Evolutionary conservation across 2,113 vertebrate species (phyloP).

Genomic region (Dascyllus trimaculatus): DNA sequence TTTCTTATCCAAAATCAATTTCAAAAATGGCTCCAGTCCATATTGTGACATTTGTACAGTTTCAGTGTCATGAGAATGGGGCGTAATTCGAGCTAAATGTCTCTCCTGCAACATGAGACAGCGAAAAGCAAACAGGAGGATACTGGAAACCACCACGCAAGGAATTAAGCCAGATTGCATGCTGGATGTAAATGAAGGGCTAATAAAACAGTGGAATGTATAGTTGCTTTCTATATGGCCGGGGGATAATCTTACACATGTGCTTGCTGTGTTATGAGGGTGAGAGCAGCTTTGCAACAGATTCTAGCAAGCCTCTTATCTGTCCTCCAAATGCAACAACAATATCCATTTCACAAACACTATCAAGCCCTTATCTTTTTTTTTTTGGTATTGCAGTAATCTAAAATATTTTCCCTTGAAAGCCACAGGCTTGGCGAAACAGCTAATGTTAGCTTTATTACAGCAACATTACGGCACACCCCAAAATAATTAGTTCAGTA

Average conservation of each 20-base stretch:
- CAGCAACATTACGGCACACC: conserved; percentile 22
- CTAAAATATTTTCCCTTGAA: conserved; percentile 48
- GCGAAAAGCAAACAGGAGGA: conserved; percentile 1
- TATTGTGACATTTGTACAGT: conserved; percentile 29
- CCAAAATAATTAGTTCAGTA: conserved; percentile 2
- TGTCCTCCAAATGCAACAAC: conserved; percentile 33
- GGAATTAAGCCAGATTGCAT: not conserved
- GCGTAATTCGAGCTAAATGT: not conserved
- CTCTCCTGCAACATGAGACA: conserved; percentile 17
- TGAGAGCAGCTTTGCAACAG: conserved; percentile 37
- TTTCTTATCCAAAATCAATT: conserved; percentile 34
- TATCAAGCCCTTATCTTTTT: conserved; percentile 17
- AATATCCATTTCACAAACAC: conserved; percentile 48
- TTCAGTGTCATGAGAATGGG: conserved; percentile 3
- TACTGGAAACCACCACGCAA: not conserved
- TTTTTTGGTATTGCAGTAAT: conserved; percentile 41
- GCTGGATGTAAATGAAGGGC: not conserved
- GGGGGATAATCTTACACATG: conserved; percentile 27
- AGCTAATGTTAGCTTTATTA: conserved; percentile 35
- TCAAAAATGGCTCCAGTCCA: conserved; percentile 27
- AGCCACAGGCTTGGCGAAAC: conserved; percentile 35
- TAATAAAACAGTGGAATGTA: conserved; percentile 11
- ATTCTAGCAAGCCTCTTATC: conserved; percentile 49
- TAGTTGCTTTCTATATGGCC: conserved; percentile 2
- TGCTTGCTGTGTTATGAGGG: conserved; percentile 32